Base-by-base conservation (phyloP, 2,888 invertebrate genomes). In the Phytoseiulus persimilis region DNA sequence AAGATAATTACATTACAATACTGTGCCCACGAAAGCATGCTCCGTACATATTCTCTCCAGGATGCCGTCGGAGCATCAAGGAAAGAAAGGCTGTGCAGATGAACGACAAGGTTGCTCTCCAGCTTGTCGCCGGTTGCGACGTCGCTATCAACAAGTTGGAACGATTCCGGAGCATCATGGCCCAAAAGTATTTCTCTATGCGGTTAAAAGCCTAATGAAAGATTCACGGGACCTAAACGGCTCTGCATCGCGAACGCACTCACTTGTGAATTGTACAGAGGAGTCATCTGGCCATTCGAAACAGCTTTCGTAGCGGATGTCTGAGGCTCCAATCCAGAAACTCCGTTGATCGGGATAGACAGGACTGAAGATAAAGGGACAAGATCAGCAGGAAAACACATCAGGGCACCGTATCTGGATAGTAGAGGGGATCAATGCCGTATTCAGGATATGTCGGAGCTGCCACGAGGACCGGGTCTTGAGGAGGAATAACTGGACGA, bases 301-400 rank as follows among this genome's bases (percentile, higher is more conserved):
- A 92, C 96, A 95, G 65, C 96, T 95, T 92, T 96, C 96, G 91
- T 95, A 95, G 84, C 94, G 94, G 91, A 94, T 94, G 92, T 96
- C 96, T 0, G 95, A 95, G 0, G 95, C 96, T 46, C 96, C 96
- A 84, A 96, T 95, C 96, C 96, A 96, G 93, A 95, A 95, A 32
- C 87, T 87, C 33, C 87, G 87, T 23, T n/a, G 87, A 28, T 31
- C 87, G 39, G 87, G 87, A 87, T 87, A 87, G n/a, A 87, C 28
- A 6, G 87, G 87, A 87, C 87, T 87, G 33, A 23, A 87, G 33
- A 3, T 23, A 1, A 84, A 84, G 9, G 3, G 31, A 31, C 18
- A 1, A 14, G 33, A 84, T 31, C 18, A 39, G 39, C 9, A 9
- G 39, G 9, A 39, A 39, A 39, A 6, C 39, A 6, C 39, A 39